Base-by-base conservation (phyloP, 1,140 invertebrate species). In the Popillia japonica region DNA sequence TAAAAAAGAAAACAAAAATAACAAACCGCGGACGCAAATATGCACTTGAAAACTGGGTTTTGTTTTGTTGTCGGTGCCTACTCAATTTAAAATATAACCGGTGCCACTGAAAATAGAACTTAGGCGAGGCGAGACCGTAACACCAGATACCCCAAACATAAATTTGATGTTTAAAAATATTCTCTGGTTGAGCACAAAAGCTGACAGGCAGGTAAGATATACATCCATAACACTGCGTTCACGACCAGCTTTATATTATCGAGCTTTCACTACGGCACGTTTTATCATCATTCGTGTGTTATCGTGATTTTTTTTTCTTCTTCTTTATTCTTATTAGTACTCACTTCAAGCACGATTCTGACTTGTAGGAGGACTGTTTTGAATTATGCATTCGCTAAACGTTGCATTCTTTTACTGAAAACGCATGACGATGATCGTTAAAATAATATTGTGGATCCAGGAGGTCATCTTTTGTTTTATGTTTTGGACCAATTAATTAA, bases 161-260 rank as follows among this genome's bases (percentile, higher is more conserved):
- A 64, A 64, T 64, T 64, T 17, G 10, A 27, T 64, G 17, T 64
- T 64, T 64, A 64, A 64, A 64, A 64, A 64, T 64, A 64, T 64
- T 64, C 17, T 27, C 11, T 64, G 20, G 10, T 20, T 17, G n/a
- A 8, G 61, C 61, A 22, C 10, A 9, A 64, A 64, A 64, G 61
- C 61, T 64, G 61, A 64, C 61, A 64, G 17, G 61, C 61, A 64
- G 61, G 61, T 64, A 64, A 64, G 61, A 64, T 7, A 22, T 27
- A 64, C 22, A 22, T 20, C 61, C 61, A 17, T 27, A 22, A 64
- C 44, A 14, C 17, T 10, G n/a, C 9, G 61, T 20, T 64, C 61
- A 17, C 61, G 61, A 64, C 17, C 61, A 64, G 17, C 61, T 23
- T 64, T 27, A 64, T 11, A 22, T 64, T 23, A 27, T 64, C 61